Base-by-base conservation (phyloP, 2,113 vertebrate species). In the Dryoscopus gambensis region DNA sequence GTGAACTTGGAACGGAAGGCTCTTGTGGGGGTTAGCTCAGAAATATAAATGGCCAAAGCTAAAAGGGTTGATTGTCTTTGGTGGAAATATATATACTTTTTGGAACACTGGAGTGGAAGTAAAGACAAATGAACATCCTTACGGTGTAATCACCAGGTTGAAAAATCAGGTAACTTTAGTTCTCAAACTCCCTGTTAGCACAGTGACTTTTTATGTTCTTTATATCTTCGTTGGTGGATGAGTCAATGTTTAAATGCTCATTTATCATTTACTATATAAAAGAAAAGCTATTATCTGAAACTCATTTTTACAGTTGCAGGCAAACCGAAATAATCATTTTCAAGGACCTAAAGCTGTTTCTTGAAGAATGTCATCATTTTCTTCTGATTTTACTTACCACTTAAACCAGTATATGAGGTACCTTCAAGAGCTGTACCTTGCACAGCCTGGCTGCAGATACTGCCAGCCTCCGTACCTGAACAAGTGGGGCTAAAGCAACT, bases 281-380 rank as follows among this genome's bases (percentile, higher is more conserved):
- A 98, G 98, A 98, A 98, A 98, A 98, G 96, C 98, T 98, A 97
- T 98, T 98, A 98, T 97, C 97, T 97, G 96, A 98, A 98, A 98
- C 95, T 98, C 97, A 98, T 97, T 98, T 98, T 98, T 98, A 98
- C 94, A 97, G 97, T 98, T 97, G 92, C 94, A 97, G 97, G 98
- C 97, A 98, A 98, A 98, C 97, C 13, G 95, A 98, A 98, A 98
- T 97, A 98, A 98, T 98, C 76, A 97, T 98, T 98, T 98, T 97
- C 97, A 98, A 98, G 97, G 97, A 98, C 97, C 97, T 98, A 98
- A 97, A 98, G 97, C 97, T 98, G 97, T 98, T 98, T 97, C 96
- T 98, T 98, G 97, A 98, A 98, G 97, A 98, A 98, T 98, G 95
- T 95, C 96, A 98, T 98, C 97, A 98, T 98, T 98, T 98, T 98